Evolutionary conservation across 2,888 invertebrate species (phyloP).

Genomic region (Ptychoptera albimana): DNA sequence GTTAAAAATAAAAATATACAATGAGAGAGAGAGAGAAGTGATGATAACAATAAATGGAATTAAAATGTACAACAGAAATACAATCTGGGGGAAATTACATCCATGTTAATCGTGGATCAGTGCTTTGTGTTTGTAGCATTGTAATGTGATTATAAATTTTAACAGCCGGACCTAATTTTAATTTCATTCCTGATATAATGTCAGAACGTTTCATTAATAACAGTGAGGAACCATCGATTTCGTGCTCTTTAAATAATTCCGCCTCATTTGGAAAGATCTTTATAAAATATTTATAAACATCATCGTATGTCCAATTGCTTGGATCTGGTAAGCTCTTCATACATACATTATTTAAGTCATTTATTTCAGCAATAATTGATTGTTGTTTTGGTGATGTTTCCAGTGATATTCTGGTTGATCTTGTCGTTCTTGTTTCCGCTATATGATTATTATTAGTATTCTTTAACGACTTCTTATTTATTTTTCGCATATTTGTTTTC

Average conservation of each 20-base stretch:
- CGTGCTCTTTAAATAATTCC: constrained; percentile 66
- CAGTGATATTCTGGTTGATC: too few species aligned
- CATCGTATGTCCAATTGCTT: constrained; percentile 63
- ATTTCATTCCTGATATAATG: constrained; percentile 61
- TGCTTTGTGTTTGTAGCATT: constrained; percentile 61
- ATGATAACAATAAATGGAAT: too few species aligned
- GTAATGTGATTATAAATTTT: constrained; percentile 70
- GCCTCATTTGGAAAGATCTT: constrained; percentile 69
- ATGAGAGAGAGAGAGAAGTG: too few species aligned
- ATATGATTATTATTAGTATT: too few species aligned
- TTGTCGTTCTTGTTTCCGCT: too few species aligned
- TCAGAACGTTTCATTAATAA: constrained; percentile 71
- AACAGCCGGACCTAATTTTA: constrained; percentile 77
- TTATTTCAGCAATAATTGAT: too few species aligned
- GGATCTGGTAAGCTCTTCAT: constrained; percentile 49
- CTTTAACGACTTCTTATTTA: too few species aligned
- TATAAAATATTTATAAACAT: constrained; percentile 66
- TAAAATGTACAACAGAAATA: too few species aligned
- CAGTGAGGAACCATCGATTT: constrained; percentile 81
- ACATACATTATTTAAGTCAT: background rate
- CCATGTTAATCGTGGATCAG: constrained; percentile 35
- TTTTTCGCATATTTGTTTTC: too few species aligned
- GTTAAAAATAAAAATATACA: too few species aligned
- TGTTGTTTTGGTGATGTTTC: too few species aligned
- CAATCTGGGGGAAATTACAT: too few species aligned